Percentiles rank a stretch among this genome's conserved stretches.
Evolutionary conservation across 2,888 invertebrate genomes (phyloP).

Genomic region (Cyclophora punctaria): DNA sequence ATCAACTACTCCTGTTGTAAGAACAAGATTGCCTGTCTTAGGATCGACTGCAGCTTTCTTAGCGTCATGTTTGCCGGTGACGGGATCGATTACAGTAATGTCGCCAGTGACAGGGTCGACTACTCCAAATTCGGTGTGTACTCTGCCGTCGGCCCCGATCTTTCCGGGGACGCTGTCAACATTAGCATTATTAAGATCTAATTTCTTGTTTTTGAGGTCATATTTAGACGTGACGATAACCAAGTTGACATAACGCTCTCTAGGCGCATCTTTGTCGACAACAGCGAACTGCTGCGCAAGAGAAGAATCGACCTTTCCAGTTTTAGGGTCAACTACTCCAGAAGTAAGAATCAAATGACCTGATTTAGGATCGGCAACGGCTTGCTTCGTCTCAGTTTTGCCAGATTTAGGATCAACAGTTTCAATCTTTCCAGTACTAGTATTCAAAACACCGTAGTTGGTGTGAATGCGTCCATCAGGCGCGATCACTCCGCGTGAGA

Average conservation of each 20-base stretch:
- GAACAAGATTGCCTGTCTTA: conserved; percentile 72
- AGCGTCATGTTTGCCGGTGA: conserved; percentile 74
- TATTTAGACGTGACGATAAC: conserved; percentile 70
- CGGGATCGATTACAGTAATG: conserved; percentile 69
- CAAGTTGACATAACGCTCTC: conserved; percentile 55
- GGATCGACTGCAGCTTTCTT: conserved; percentile 78
- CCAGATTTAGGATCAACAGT: conserved; percentile 73
- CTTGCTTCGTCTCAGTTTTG: conserved; percentile 74
- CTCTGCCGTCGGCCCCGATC: conserved; percentile 55
- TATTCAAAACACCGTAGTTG: conserved; percentile 72
- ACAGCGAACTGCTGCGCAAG: conserved; percentile 70
- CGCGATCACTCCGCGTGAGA: conserved; percentile 62
- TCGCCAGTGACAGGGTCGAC: conserved; percentile 74
- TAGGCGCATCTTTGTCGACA: conserved; percentile 47
- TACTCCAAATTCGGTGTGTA: conserved; percentile 71
- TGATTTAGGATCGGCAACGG: conserved; percentile 69
- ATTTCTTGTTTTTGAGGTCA: conserved; percentile 62
- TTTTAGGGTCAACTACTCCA: conserved; percentile 77
- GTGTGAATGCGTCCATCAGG: conserved; percentile 69
- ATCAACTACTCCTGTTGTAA: conserved; percentile 68
- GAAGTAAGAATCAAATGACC: conserved; percentile 54
- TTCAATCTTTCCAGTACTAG: conserved; percentile 72
- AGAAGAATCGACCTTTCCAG: conserved; percentile 66
- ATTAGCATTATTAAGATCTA: conserved; percentile 59
- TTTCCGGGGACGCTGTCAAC: conserved; percentile 47